These are phyloP conservation scores for Terrapene triunguis DNA, from an alignment of 2,113 vertebrate genomes.

Conservation along the genomic window DNA sequence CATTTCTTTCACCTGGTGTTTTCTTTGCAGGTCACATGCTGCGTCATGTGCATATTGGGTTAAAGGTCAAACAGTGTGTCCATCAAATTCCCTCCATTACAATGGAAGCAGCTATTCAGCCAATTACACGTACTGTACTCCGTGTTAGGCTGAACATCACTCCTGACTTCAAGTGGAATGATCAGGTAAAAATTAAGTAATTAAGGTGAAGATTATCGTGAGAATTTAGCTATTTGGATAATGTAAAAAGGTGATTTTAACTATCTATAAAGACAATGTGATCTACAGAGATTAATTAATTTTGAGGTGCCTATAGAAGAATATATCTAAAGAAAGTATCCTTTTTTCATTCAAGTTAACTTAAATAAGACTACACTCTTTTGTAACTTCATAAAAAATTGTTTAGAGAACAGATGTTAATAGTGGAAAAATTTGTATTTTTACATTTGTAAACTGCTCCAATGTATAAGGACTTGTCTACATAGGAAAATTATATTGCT, in stretches of 20 bases:
- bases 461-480: neutral
- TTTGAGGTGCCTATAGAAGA: neutral
- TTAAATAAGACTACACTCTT: neutral
- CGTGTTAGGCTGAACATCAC: slow-evolving; percentile 89
- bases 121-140: slow-evolving; percentile 96
- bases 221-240: neutral
- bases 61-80: slow-evolving; percentile 95
- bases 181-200: slow-evolving; percentile 87
- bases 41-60: slow-evolving; percentile 95
- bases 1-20: slow-evolving; percentile 73
- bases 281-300: neutral
- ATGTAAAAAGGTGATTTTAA: neutral
- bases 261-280: neutral
- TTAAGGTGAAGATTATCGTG: neutral
- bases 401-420: neutral
- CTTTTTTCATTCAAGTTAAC: neutral
- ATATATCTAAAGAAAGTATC: neutral
- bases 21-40: slow-evolving; percentile 94
- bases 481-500: neutral
- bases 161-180: slow-evolving; percentile 95
- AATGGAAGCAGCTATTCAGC: slow-evolving; percentile 95
- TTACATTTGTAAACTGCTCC: neutral
- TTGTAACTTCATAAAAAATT: neutral
- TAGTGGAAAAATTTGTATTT: neutral
- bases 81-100: slow-evolving; percentile 94